Evolutionary conservation across 1,140 invertebrate species (phyloP).

Genomic region (Drosophila elegans): DNA sequence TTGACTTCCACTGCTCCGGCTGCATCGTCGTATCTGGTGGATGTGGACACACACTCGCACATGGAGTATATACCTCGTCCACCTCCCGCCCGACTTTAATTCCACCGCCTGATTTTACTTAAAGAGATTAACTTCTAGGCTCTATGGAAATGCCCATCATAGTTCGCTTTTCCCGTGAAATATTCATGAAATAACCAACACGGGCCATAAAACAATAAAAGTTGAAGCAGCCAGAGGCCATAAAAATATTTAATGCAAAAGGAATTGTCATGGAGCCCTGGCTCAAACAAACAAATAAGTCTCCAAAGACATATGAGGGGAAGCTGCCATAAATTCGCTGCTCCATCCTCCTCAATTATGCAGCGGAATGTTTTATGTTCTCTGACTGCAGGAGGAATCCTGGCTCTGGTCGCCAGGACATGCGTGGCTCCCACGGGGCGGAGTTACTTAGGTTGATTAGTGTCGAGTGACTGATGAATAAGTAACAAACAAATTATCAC

Average conservation of each 20-base stretch:
- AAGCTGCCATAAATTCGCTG: slow-evolving; percentile 72
- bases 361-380: slow-evolving; percentile 76
- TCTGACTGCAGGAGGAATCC: slow-evolving; percentile 13
- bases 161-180: slow-evolving; percentile 66
- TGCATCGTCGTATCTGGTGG: slow-evolving; percentile 34
- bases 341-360: slow-evolving; percentile 71
- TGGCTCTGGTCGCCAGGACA: slow-evolving; percentile 46
- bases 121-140: slow-evolving; percentile 80
- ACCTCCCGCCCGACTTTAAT: slow-evolving; percentile 58
- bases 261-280: slow-evolving; percentile 58
- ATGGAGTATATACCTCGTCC: slow-evolving; percentile 2
- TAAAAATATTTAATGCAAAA: slow-evolving; percentile 82
- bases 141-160: slow-evolving; percentile 45
- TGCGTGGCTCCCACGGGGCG: slow-evolving; percentile 10
- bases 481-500: slow-evolving; percentile 67
- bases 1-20: background rate
- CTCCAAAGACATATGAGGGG: slow-evolving; percentile 76
- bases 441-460: slow-evolving; percentile 77
- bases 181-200: slow-evolving; percentile 62
- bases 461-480: slow-evolving; percentile 76
- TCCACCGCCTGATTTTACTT: slow-evolving; percentile 69
- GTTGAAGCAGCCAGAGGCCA: slow-evolving; percentile 57
- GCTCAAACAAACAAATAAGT: slow-evolving; percentile 63
- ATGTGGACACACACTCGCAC: slow-evolving; percentile 8
- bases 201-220: slow-evolving; percentile 77